Conservation (phyloP, 2,113 vertebrate genomes). For the Synodontis membranacea region DNA sequence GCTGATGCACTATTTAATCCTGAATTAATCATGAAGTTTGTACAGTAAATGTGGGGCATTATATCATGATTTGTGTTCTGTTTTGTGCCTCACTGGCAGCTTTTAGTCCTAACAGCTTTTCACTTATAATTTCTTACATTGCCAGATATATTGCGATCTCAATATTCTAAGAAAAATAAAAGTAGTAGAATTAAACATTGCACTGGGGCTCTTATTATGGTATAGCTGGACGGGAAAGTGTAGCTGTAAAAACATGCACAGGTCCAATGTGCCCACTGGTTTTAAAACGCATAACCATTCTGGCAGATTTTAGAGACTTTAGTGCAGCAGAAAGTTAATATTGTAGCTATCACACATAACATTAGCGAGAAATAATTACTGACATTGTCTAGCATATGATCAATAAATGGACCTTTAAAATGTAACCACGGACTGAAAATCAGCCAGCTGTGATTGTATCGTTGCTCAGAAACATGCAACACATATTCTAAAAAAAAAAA, state of each 20-base stretch:
- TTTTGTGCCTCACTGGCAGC: neutral
- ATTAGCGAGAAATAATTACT: no score
- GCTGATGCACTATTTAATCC: conserved; percentile 32
- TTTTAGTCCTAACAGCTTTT: neutral
- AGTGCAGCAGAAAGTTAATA: no score
- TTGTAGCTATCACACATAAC: no score
- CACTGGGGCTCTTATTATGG: no score
- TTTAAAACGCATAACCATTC: no score
- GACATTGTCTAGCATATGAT: no score
- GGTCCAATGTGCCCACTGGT: no score
- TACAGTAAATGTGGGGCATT: conserved; percentile 46
- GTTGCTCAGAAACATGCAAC: neutral
- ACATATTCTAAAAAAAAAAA: neutral
- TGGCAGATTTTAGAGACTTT: no score
- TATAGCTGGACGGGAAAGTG: no score
- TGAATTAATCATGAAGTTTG: conserved; percentile 59
- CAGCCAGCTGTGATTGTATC: neutral
- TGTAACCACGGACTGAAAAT: neutral
- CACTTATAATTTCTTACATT: neutral
- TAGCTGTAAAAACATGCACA: no score
- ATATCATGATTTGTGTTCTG: conserved; percentile 3
- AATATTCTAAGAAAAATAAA: neutral
- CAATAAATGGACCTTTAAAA: neutral
- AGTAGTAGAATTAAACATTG: no score
- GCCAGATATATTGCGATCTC: neutral